Conservation (phyloP, 2,888 invertebrate species). For the Pantelozetes paolii region DNA sequence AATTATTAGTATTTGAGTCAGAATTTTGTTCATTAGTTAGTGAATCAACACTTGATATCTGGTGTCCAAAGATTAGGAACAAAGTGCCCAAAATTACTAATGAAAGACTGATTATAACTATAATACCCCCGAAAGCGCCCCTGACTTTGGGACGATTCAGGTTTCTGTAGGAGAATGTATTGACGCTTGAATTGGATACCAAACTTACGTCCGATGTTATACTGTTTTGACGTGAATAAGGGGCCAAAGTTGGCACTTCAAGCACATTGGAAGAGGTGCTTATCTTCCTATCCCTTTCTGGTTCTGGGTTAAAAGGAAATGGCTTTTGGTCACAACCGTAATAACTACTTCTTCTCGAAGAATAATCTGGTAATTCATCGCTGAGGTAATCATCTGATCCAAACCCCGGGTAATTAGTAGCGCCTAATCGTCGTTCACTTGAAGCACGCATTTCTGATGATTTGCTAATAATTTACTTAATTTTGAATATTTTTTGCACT, state of each 20-base stretch:
- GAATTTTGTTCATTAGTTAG: background rate
- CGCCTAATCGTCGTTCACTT: background rate
- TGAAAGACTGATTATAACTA: background rate
- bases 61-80: slow-evolving; percentile 7
- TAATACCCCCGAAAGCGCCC: background rate
- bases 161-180: background rate
- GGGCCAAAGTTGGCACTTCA: background rate
- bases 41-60: background rate
- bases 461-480: background rate
- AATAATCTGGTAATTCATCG: slow-evolving; percentile 21
- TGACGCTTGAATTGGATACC: background rate
- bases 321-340: background rate
- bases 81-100: no score
- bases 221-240: background rate
- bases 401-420: background rate
- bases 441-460: background rate
- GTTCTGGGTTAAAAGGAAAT: background rate
- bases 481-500: background rate
- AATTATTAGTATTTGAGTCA: background rate
- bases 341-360: slow-evolving; percentile 15
- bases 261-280: slow-evolving; percentile 17
- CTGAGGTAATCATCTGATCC: background rate
- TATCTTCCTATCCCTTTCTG: background rate
- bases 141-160: background rate
- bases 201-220: background rate